These are phyloP conservation scores for Sebastes jordani DNA, from an alignment of 2,797 vertebrate species.

Conservation along the genomic window DNA sequence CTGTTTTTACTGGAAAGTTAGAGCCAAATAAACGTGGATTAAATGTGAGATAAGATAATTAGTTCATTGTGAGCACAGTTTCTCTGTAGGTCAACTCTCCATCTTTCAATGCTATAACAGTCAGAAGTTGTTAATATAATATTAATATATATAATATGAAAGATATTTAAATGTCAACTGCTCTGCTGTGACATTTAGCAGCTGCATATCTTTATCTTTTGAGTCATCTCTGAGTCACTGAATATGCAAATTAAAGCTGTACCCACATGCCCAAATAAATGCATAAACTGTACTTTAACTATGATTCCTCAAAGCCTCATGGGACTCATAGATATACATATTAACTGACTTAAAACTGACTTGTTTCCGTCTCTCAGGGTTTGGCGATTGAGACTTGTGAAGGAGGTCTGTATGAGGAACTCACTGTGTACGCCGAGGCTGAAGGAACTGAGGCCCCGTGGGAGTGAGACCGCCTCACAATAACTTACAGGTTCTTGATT, in stretches of 20 bases:
- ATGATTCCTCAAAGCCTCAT: not conserved
- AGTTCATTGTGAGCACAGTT: not conserved
- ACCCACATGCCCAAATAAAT: not conserved
- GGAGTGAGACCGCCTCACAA: slow-evolving; percentile 48
- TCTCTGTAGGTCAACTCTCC: not conserved
- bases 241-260: slow-evolving; percentile 22
- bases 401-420: slow-evolving; percentile 79
- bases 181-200: slow-evolving; percentile 3
- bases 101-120: not conserved
- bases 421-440: slow-evolving; percentile 57
- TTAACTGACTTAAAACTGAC: not conserved
- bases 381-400: slow-evolving; percentile 74
- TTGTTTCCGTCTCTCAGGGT: slow-evolving; percentile 61
- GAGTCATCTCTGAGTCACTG: not conserved
- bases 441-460: slow-evolving; percentile 64
- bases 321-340: not conserved
- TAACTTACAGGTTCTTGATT: not conserved
- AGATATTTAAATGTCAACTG: not conserved
- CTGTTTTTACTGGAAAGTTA: not conserved
- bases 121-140: too few species aligned
- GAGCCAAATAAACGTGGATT: not conserved
- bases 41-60: too few species aligned
- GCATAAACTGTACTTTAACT: not conserved
- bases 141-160: not conserved
- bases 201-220: not conserved